A percentile compares a stretch with the other conserved stretches of the same genome.
phyloP scores from a whole-genome alignment of 1,140 invertebrate species.

The Cepaea nemoralis region DNA sequence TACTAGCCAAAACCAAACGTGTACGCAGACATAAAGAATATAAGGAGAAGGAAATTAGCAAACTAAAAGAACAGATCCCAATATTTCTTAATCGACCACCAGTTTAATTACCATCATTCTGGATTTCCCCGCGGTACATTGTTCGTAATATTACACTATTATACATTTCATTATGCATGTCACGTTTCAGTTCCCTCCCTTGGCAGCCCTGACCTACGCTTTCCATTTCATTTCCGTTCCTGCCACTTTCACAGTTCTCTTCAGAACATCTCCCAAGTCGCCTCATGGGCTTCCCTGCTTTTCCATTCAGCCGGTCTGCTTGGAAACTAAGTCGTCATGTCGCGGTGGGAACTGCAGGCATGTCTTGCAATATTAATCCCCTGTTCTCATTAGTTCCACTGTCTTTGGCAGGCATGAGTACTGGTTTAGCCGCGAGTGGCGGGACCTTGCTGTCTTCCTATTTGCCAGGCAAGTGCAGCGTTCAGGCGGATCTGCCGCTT shows the following conservation, averaged over 20 bases:
- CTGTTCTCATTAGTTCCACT: slow-evolving; percentile 25
- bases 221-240: neutral
- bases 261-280: neutral
- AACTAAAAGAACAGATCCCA: too few relatives aligned
- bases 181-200: neutral
- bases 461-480: slow-evolving; percentile 20
- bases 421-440: neutral
- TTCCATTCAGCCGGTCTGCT: neutral
- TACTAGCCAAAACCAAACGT: too few relatives aligned
- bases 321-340: neutral
- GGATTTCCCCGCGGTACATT: neutral
- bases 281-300: neutral
- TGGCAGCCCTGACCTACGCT: neutral
- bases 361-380: slow-evolving; percentile 18
- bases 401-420: neutral
- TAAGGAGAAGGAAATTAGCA: too few relatives aligned
- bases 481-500: neutral
- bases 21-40: too few relatives aligned
- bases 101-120: neutral
- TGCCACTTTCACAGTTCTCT: neutral
- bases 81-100: neutral
- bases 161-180: neutral
- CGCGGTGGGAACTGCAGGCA: neutral
- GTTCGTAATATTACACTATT: neutral
- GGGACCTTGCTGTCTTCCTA: neutral